Percentiles rank a stretch among this genome's conserved stretches.
These are phyloP conservation scores for Drosophila aldrichi DNA, from an alignment of 2,888 invertebrate genomes.

Conservation along the genomic window DNA sequence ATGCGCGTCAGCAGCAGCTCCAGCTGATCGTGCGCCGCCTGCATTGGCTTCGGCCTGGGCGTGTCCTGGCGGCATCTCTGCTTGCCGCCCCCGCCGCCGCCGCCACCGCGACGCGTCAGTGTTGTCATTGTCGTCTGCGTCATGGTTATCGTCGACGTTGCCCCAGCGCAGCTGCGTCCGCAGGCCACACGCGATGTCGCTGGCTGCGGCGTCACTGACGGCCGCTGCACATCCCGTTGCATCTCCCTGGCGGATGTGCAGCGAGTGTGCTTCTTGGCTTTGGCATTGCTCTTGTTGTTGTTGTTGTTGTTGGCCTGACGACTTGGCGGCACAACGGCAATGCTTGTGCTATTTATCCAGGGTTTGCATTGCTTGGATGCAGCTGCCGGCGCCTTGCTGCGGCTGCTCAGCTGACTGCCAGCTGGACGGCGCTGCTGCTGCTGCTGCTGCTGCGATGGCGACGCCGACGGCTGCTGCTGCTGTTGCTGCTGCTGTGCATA, in stretches of 20 bases:
- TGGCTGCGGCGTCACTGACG: neutral
- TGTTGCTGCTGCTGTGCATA: conserved; percentile 4
- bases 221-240: conserved; percentile 1
- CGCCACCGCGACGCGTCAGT: neutral
- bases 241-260: neutral
- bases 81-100: neutral
- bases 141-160: neutral
- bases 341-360: neutral
- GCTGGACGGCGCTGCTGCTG: conserved; percentile 12
- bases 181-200: conserved; percentile 17
- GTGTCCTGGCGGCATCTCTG: neutral
- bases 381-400: conserved; percentile 2
- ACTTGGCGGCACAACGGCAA: conserved; percentile 29
- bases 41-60: conserved; percentile 24
- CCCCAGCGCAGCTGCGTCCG: conserved; percentile 19
- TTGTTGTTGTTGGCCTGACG: neutral
- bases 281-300: neutral
- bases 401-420: neutral
- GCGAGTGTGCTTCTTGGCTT: neutral
- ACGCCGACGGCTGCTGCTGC: conserved; percentile 6
- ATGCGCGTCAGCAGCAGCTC: conserved; percentile 55
- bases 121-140: neutral
- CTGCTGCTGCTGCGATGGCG: conserved; percentile 3
- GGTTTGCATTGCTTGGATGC: conserved; percentile 1
- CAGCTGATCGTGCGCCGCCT: conserved; percentile 54